Evolutionary conservation across 2,113 vertebrate genomes (phyloP).

Genomic region (Sturnira hondurensis): DNA sequence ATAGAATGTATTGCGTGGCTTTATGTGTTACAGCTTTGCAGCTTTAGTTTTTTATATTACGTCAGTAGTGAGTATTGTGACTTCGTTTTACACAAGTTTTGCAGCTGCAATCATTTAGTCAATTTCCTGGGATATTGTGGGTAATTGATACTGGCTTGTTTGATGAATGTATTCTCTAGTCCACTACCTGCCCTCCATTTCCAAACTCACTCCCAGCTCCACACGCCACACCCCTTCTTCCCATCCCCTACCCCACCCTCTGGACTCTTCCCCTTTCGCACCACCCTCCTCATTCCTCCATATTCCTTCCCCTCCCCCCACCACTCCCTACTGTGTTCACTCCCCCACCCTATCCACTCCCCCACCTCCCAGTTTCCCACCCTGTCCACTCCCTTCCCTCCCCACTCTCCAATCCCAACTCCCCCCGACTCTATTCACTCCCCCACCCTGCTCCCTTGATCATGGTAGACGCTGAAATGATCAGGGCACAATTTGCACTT

Average conservation of each 20-base stretch:
- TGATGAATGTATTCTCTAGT: not conserved
- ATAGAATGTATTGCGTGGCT: not conserved
- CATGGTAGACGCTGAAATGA: conserved; percentile 41
- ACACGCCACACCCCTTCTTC: not conserved
- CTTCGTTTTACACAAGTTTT: not conserved
- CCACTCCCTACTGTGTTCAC: not conserved
- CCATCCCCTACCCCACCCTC: not conserved
- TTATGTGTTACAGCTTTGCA: not conserved
- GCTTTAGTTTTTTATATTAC: not conserved
- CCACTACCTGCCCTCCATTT: not conserved
- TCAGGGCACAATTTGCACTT: conserved; percentile 63
- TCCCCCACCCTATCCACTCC: not conserved
- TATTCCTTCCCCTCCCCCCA: not conserved
- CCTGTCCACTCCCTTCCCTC: not conserved
- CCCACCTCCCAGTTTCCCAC: not conserved
- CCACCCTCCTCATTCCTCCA: not conserved
- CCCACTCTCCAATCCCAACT: not conserved
- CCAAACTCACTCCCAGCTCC: not conserved
- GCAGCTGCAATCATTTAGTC: not conserved
- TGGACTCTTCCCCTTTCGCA: not conserved
- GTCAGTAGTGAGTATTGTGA: not conserved
- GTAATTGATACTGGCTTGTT: not conserved
- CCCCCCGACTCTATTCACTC: not conserved
- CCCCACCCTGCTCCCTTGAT: not conserved
- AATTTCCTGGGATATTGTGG: not conserved